A percentile compares a stretch with the other conserved stretches of the same genome.
These are phyloP conservation scores for Drosophila funebris DNA, from an alignment of 1,140 invertebrate genomes.

Conservation along the genomic window DNA sequence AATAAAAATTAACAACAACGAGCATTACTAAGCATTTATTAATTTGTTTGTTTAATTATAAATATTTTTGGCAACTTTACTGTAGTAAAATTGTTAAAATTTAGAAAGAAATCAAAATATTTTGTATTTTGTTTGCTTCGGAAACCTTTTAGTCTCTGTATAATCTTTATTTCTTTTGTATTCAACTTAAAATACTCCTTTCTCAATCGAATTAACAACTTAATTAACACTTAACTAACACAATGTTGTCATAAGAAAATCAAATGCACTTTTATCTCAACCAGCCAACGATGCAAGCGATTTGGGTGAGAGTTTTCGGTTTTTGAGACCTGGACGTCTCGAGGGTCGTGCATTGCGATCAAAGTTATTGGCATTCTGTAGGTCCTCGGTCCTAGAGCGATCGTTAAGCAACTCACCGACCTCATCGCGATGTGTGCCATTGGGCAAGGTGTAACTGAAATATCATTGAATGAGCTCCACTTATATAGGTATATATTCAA, in stretches of 20 bases:
- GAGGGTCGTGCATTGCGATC: conserved; percentile 59
- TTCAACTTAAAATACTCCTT: too few relatives aligned
- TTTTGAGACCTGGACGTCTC: conserved; percentile 59
- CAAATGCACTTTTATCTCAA: conserved; percentile 20
- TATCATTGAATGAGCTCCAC: background rate
- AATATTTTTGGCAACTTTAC: too few relatives aligned
- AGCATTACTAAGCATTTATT: too few relatives aligned
- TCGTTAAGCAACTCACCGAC: conserved; percentile 56
- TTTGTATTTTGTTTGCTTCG: too few relatives aligned
- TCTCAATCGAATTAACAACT: background rate
- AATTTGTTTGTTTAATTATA: too few relatives aligned
- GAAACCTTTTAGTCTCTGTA: too few relatives aligned
- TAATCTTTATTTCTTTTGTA: too few relatives aligned
- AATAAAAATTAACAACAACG: too few relatives aligned
- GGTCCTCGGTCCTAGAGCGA: conserved; percentile 52
- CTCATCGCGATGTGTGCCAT: conserved; percentile 72
- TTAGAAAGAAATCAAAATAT: too few relatives aligned
- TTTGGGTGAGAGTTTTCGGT: conserved; percentile 77
- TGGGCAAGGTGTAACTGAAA: conserved; percentile 63
- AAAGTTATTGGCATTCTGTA: conserved; percentile 59
- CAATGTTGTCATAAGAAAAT: background rate
- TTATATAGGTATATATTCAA: background rate
- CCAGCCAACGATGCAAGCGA: conserved; percentile 72
- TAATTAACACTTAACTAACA: background rate
- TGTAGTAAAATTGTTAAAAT: too few relatives aligned